Conservation (phyloP, 2,888 invertebrate genomes). For the Leptothorax acervorum region DNA sequence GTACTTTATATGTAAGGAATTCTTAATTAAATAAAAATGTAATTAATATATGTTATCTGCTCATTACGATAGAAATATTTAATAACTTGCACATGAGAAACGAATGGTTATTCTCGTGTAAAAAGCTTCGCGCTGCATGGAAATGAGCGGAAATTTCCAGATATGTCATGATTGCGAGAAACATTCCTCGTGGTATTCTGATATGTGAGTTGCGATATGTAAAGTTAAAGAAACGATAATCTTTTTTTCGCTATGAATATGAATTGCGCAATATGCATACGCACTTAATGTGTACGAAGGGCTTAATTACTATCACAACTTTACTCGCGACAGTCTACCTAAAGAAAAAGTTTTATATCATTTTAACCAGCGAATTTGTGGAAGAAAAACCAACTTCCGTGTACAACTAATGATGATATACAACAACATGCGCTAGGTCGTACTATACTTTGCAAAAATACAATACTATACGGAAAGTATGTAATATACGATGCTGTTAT, state of each 20-base stretch:
- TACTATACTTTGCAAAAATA: conserved; percentile 9
- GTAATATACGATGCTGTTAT: conserved; percentile 27
- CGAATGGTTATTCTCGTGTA: conserved; percentile 3
- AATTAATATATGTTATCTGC: conserved; percentile 1
- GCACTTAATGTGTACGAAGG: neutral
- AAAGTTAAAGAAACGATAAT: conserved; percentile 49
- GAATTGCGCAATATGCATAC: conserved; percentile 33
- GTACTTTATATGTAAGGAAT: neutral
- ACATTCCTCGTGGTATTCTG: conserved; percentile 15
- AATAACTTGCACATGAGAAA: neutral
- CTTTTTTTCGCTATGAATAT: conserved; percentile 39
- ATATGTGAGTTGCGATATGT: conserved; percentile 38
- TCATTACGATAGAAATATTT: conserved; percentile 27
- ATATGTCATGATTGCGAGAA: conserved; percentile 39
- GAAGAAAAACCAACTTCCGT: conserved; percentile 56
- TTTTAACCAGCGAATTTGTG: conserved; percentile 35
- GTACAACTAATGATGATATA: conserved; percentile 53
- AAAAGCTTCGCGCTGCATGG: neutral
- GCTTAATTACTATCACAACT: conserved; percentile 41
- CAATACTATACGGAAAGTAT: conserved; percentile 20
- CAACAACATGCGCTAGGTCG: conserved; percentile 30
- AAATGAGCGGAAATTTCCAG: conserved; percentile 32
- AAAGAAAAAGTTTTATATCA: conserved; percentile 38
- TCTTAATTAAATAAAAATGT: conserved; percentile 30
- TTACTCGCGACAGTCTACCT: conserved; percentile 18